phyloP scores from a whole-genome alignment of 2,797 vertebrate species.

The Scomberomorus guttatus region DNA sequence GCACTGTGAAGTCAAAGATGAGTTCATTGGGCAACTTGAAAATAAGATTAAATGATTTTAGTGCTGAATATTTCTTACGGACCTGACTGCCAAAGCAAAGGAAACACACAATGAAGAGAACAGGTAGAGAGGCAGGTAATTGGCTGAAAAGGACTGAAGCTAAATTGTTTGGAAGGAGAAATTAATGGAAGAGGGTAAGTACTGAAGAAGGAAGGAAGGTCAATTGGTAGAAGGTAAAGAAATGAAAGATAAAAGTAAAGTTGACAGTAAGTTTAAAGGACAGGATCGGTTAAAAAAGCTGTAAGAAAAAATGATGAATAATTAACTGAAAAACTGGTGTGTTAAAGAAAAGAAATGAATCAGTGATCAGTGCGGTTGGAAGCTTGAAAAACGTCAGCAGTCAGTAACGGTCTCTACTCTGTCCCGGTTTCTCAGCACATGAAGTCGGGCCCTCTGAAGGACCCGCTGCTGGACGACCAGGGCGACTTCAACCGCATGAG shows the following conservation, averaged over 20 bases:
- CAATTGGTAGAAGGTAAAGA: not conserved
- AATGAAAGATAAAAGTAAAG: not conserved
- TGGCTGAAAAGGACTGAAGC: not conserved
- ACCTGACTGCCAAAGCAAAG: not conserved
- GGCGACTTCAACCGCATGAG: slow-evolving; percentile 96
- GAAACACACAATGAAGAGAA: not conserved
- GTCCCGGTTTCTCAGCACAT: slow-evolving; percentile 83
- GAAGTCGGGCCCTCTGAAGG: slow-evolving; percentile 93
- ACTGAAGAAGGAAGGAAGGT: not conserved
- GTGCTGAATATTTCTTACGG: not conserved
- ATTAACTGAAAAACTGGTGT: not conserved
- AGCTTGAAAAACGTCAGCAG: no score
- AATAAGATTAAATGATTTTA: not conserved
- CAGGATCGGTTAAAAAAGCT: no score
- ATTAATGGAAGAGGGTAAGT: not conserved
- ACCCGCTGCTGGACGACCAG: slow-evolving; percentile 95
- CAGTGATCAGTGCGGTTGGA: no score
- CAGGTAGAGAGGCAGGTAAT: not conserved
- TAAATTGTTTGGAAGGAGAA: not conserved
- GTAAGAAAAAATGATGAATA: not conserved
- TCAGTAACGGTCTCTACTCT: not conserved
- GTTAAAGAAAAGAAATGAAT: not conserved
- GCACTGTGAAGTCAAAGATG: not conserved
- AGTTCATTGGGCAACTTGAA: not conserved
- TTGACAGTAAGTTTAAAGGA: not conserved